Percentiles rank a stretch among this genome's conserved stretches.
These are phyloP conservation scores for Microtus ochrogaster DNA, from an alignment of 2,113 vertebrate species.

Conservation along the genomic window DNA sequence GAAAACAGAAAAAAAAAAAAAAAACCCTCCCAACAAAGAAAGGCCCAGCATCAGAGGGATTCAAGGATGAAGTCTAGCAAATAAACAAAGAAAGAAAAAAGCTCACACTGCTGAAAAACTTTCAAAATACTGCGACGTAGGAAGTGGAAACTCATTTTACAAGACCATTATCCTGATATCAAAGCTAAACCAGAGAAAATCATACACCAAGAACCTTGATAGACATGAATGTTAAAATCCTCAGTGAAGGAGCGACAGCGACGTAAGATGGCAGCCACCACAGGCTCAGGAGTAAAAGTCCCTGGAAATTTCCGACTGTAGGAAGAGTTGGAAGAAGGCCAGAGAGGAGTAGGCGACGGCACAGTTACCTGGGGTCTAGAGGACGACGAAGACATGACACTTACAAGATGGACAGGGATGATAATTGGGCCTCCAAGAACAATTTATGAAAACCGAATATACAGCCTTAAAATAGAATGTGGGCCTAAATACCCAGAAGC, in stretches of 20 bases:
- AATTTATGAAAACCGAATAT: too few species aligned
- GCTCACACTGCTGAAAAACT: too few species aligned
- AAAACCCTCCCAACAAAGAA: neutral
- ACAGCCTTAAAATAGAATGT: too few species aligned
- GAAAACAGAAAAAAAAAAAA: neutral
- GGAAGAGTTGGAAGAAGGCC: constrained; percentile 98
- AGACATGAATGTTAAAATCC: neutral
- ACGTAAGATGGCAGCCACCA: too few species aligned
- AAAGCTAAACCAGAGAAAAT: neutral
- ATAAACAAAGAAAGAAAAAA: neutral
- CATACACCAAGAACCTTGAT: neutral
- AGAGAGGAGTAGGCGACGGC: constrained; percentile 97
- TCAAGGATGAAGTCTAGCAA: neutral
- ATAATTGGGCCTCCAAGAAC: constrained; percentile 85
- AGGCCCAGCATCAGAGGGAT: neutral
- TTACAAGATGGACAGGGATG: constrained; percentile 97
- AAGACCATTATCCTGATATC: neutral
- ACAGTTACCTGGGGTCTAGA: constrained; percentile 99
- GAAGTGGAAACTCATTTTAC: neutral
- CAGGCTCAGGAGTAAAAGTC: constrained; percentile 92
- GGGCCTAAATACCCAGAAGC: too few species aligned
- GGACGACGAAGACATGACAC: constrained; percentile 98
- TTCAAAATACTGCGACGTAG: neutral
- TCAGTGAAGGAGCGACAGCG: too few species aligned
- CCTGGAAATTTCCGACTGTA: constrained; percentile 98